These are phyloP conservation scores for Drosophila villosipedis DNA, from an alignment of 2,888 invertebrate species.

Conservation along the genomic window DNA sequence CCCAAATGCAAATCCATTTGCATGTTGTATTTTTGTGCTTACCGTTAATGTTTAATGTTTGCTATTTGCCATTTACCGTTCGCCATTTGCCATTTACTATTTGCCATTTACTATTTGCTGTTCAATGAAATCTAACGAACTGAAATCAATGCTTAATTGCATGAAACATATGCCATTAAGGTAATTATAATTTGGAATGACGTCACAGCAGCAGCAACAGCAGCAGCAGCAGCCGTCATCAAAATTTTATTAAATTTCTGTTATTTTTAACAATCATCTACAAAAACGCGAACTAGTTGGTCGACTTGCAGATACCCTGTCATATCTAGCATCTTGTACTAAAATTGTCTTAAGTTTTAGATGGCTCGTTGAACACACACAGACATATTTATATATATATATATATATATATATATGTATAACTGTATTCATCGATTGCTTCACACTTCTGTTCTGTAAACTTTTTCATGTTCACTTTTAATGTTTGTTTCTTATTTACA, in stretches of 20 bases:
- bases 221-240: constrained; percentile 44
- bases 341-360: neutral
- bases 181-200: constrained; percentile 72
- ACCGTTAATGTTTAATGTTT: constrained; percentile 12
- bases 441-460: constrained; percentile 31
- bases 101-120: neutral
- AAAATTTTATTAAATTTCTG: constrained; percentile 52
- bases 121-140: constrained; percentile 43
- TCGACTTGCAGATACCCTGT: neutral
- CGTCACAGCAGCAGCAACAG: constrained; percentile 36
- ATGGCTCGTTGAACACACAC: constrained; percentile 7
- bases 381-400: constrained; percentile 1
- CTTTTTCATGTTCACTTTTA: constrained; percentile 42
- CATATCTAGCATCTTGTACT: neutral
- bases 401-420: constrained; percentile 4
- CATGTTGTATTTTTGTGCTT: neutral
- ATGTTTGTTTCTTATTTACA: constrained; percentile 67
- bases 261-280: neutral
- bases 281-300: neutral
- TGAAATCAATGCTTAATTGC: constrained; percentile 65
- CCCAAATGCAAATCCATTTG: neutral
- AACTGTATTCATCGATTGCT: constrained; percentile 38
- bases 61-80: constrained; percentile 6
- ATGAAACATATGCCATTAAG: constrained; percentile 67
- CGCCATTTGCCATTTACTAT: neutral